These are phyloP conservation scores for Lagopus leucura DNA, from an alignment of 2,113 vertebrate species.

Conservation along the genomic window DNA sequence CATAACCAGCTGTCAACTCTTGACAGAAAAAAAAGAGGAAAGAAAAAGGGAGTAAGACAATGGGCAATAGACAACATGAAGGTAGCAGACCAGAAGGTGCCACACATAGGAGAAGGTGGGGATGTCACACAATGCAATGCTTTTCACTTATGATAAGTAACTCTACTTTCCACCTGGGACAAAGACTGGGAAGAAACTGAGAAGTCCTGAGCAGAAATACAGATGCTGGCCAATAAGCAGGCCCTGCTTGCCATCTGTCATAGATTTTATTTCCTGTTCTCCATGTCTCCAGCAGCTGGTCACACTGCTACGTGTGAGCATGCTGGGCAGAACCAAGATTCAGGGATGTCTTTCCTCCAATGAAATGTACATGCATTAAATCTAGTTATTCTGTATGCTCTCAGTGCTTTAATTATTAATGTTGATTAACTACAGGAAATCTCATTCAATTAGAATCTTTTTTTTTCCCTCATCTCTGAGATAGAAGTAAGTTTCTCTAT, in stretches of 20 bases:
- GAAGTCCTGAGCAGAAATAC: not conserved
- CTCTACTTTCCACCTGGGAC: not conserved
- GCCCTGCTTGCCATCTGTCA: not conserved
- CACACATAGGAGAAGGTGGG: fast-evolving
- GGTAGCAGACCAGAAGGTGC: not conserved
- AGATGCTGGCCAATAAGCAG: not conserved
- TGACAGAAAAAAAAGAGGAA: not conserved
- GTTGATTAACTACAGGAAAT: conserved; percentile 26
- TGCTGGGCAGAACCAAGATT: not conserved
- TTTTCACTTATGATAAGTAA: not conserved
- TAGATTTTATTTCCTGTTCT: not conserved
- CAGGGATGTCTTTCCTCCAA: not conserved
- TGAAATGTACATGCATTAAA: fast-evolving
- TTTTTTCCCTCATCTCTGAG: not conserved
- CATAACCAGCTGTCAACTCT: not conserved
- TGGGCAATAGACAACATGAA: not conserved
- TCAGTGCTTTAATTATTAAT: conserved; percentile 28
- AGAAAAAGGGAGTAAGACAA: not conserved
- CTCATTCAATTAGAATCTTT: conserved; percentile 14
- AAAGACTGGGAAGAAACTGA: not conserved
- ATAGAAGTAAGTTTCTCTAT: conserved; percentile 40
- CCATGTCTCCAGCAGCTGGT: not conserved
- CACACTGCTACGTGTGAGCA: fast-evolving
- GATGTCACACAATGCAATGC: not conserved
- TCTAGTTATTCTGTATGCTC: not conserved